Evolutionary conservation across 2,797 vertebrate species (phyloP).

Genomic region (Coregonus ussuriensis): DNA sequence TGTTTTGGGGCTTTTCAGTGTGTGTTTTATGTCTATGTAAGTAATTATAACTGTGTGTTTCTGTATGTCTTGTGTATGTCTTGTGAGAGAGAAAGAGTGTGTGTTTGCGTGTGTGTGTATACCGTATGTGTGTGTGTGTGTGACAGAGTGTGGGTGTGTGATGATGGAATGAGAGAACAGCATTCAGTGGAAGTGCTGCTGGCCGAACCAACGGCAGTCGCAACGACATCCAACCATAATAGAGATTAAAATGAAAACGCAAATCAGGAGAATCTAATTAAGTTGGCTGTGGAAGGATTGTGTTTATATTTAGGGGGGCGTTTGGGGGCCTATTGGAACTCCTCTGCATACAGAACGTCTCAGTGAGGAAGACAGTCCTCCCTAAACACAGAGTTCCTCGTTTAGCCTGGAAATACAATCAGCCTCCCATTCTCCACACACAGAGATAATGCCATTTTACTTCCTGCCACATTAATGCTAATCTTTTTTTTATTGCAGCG

Average conservation of each 20-base stretch:
- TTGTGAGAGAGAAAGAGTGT: neutral
- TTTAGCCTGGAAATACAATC: constrained; percentile 27
- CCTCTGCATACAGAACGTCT: neutral
- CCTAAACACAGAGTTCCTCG: neutral
- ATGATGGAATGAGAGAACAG: neutral
- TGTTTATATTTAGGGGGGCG: neutral
- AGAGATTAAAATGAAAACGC: neutral
- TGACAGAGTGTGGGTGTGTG: neutral
- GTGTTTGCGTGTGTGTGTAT: neutral
- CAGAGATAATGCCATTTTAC: constrained; percentile 50
- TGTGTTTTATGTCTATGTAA: neutral
- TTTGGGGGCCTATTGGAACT: neutral
- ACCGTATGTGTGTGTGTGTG: constrained; percentile 6
- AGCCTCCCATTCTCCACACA: constrained; percentile 36
- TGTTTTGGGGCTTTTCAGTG: neutral
- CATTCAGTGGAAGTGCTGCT: neutral
- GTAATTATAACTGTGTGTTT: constrained; percentile 10
- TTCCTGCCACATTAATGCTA: constrained; percentile 56
- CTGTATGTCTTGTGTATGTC: neutral
- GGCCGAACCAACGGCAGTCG: neutral
- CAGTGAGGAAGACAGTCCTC: neutral
- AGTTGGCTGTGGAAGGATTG: neutral
- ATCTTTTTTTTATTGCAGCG: constrained; percentile 53
- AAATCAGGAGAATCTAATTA: neutral
- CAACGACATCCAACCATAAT: neutral